These are phyloP conservation scores for Lasioglossum zephyrum DNA, from an alignment of 2,888 invertebrate genomes.

Conservation along the genomic window DNA sequence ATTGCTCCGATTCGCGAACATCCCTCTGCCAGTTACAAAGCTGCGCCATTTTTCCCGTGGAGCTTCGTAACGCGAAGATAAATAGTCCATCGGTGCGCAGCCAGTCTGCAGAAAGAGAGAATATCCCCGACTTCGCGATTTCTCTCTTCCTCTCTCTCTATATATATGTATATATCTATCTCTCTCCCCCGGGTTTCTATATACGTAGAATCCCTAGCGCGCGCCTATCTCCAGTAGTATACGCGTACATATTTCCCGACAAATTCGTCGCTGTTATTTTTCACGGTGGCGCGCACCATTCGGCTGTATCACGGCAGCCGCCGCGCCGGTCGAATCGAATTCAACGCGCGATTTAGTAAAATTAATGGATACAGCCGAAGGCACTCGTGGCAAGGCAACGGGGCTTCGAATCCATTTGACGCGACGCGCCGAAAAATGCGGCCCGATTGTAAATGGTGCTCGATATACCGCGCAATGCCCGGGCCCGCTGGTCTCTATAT, in stretches of 20 bases:
- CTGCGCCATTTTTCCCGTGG: constrained; percentile 75
- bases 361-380: constrained; percentile 49
- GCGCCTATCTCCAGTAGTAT: constrained; percentile 32
- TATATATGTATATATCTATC: neutral
- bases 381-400: constrained; percentile 28
- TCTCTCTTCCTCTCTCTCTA: neutral
- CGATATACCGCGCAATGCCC: no score
- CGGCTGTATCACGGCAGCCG: constrained; percentile 36
- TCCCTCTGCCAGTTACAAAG: constrained; percentile 78
- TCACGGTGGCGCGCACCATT: constrained; percentile 55
- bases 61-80: constrained; percentile 78
- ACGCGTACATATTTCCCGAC: constrained; percentile 33
- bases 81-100: constrained; percentile 71
- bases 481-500: neutral
- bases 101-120: constrained; percentile 49
- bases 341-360: constrained; percentile 51
- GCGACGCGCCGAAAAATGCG: constrained; percentile 8
- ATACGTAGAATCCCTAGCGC: constrained; percentile 31
- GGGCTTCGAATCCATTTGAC: constrained; percentile 34
- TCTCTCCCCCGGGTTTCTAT: constrained; percentile 12
- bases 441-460: neutral
- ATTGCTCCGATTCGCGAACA: constrained; percentile 77
- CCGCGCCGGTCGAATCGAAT: constrained; percentile 37
- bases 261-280: constrained; percentile 63
- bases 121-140: constrained; percentile 62